Conservation (phyloP, 2,888 invertebrate genomes). For the Melitaea athalia region DNA sequence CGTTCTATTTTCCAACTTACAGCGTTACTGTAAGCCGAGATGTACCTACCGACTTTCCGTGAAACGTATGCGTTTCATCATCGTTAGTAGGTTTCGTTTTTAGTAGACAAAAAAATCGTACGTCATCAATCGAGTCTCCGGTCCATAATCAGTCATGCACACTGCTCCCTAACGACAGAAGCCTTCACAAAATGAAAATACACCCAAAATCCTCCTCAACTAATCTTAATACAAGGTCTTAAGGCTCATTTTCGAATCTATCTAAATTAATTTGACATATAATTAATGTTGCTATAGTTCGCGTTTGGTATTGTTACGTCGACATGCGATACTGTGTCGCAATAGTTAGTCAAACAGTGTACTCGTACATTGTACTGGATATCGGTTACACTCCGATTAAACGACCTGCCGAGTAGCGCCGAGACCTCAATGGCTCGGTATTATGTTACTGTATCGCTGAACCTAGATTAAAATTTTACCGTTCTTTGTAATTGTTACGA, state of each 20-base stretch:
- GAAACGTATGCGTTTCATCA: no score
- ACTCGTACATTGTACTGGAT: constrained; percentile 30
- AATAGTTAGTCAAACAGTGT: constrained; percentile 35
- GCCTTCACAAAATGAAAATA: constrained; percentile 14
- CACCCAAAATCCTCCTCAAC: neutral
- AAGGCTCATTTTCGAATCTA: constrained; percentile 28
- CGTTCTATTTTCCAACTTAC: no score
- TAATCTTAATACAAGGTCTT: constrained; percentile 20
- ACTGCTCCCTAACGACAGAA: constrained; percentile 42
- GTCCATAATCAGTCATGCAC: constrained; percentile 46
- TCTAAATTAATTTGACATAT: constrained; percentile 3
- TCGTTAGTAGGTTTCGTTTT: no score
- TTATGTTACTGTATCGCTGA: constrained; percentile 22
- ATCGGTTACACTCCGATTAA: constrained; percentile 38
- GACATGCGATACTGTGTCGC: constrained; percentile 47
- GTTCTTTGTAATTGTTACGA: neutral
- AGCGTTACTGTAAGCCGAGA: no score
- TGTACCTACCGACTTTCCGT: no score
- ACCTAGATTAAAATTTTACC: constrained; percentile 1
- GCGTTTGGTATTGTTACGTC: constrained; percentile 45
- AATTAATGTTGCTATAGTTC: constrained; percentile 18
- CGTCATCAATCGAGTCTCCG: no score
- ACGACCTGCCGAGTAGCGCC: constrained; percentile 28
- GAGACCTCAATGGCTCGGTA: constrained; percentile 29
- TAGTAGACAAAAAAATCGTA: no score